phyloP scores from a whole-genome alignment of 1,140 invertebrate genomes.

The Drosophila bocki region DNA sequence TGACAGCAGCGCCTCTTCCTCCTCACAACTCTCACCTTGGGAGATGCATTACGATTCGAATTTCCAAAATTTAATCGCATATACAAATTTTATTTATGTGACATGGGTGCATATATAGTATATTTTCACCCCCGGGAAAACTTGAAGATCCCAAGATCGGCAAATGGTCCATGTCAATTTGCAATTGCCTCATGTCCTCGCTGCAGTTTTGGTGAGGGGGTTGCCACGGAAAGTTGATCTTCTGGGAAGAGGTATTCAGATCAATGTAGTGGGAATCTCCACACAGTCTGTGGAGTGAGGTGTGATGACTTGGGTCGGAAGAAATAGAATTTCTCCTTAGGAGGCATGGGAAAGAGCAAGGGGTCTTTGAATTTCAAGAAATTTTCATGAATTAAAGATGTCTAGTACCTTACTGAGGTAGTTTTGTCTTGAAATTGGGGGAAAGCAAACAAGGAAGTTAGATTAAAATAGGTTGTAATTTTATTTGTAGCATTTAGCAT shows the following conservation, averaged over 20 bases:
- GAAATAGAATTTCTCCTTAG: background rate
- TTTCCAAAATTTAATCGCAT: conserved; percentile 81
- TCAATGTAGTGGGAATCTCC: conserved; percentile 28
- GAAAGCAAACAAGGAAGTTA: background rate
- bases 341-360: conserved; percentile 15
- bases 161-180: conserved; percentile 76
- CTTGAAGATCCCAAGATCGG: conserved; percentile 43
- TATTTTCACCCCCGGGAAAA: conserved; percentile 42
- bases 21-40: conserved; percentile 30
- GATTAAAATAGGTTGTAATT: background rate
- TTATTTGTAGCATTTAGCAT: background rate
- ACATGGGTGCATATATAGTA: conserved; percentile 56
- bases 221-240: conserved; percentile 46
- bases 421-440: background rate
- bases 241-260: conserved; percentile 41
- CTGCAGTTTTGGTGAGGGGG: conserved; percentile 41
- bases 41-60: conserved; percentile 80
- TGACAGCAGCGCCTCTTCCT: conserved; percentile 61
- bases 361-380: background rate
- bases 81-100: conserved; percentile 84
- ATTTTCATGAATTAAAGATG: background rate
- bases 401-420: background rate
- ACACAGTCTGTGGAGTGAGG: background rate
- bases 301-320: background rate
- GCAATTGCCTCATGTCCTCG: conserved; percentile 42